Conservation (phyloP, 2,113 vertebrate species). For the Ceyx melanurus region DNA sequence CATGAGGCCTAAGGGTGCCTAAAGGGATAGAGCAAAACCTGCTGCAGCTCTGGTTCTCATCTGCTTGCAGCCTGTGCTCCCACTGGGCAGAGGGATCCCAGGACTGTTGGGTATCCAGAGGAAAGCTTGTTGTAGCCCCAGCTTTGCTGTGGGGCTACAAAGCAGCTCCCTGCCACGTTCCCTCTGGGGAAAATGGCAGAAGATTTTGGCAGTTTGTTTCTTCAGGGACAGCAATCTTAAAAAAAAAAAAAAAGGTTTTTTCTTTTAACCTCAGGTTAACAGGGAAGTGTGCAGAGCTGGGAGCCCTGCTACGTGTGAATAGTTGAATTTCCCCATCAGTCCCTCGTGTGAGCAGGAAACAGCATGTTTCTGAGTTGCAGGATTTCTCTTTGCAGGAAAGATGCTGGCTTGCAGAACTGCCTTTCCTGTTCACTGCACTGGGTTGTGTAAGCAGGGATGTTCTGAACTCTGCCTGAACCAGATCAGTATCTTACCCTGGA, state of each 20-base stretch:
- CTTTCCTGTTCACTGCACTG: background rate
- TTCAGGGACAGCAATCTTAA: background rate
- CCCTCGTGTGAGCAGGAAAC: background rate
- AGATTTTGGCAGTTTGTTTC: background rate
- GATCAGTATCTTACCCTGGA: background rate
- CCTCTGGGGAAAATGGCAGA: background rate
- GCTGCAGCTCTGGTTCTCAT: background rate
- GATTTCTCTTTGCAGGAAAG: background rate
- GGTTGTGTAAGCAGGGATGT: background rate
- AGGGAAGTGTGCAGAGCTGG: background rate
- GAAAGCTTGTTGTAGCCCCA: background rate
- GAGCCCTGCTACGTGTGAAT: background rate
- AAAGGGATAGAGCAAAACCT: background rate
- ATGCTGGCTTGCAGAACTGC: background rate
- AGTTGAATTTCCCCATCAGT: background rate
- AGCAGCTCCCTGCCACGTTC: background rate
- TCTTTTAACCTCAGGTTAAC: background rate
- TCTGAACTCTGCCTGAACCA: constrained; percentile 15
- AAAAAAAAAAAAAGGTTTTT: background rate
- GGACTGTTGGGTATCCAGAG: background rate
- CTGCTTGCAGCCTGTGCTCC: background rate
- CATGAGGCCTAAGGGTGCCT: background rate
- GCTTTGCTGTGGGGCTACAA: background rate
- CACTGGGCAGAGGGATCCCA: rapidly evolving
- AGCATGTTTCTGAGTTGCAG: background rate